A percentile compares a stretch with the other conserved stretches of the same genome.
phyloP scores from a whole-genome alignment of 2,888 invertebrate species.

The Platycnemis pennipes region DNA sequence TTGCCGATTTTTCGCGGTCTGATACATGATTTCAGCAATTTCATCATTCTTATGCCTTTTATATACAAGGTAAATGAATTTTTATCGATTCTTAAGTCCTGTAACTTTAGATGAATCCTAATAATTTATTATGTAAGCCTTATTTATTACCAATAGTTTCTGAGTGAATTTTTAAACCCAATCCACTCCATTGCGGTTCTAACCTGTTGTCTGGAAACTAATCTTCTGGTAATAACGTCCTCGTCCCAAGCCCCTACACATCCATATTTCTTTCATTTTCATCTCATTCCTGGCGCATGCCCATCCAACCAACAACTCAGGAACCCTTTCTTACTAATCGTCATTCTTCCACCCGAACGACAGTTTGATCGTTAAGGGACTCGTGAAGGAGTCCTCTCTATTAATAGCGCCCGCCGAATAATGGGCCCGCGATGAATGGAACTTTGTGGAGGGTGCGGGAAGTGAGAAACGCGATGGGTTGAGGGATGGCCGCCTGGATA shows the following conservation, averaged over 20 bases:
- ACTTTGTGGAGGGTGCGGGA: background rate
- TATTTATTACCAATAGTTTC: too few species aligned
- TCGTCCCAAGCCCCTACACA: background rate
- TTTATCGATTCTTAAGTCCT: too few species aligned
- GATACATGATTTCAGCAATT: too few species aligned
- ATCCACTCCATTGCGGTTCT: background rate
- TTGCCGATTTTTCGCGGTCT: too few species aligned
- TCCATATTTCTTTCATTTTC: background rate
- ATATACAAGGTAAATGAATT: too few species aligned
- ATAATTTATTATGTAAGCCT: too few species aligned
- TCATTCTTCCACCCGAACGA: slow-evolving; percentile 37
- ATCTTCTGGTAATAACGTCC: background rate
- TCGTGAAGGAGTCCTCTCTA: slow-evolving; percentile 40
- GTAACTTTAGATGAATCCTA: too few species aligned
- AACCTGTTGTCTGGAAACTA: background rate
- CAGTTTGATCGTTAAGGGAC: slow-evolving; percentile 50
- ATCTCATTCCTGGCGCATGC: background rate
- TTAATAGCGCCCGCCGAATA: slow-evolving; percentile 48
- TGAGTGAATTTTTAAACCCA: slow-evolving; percentile 16
- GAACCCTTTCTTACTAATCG: slow-evolving; percentile 25
- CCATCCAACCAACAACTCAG: background rate
- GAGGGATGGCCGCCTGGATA: slow-evolving; percentile 49
- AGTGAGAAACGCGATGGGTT: background rate
- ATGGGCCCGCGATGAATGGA: slow-evolving; percentile 56
- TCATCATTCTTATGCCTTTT: too few species aligned